Evolutionary conservation across 2,797 vertebrate species (phyloP).

Genomic region (Cyprinodon diabolis): DNA sequence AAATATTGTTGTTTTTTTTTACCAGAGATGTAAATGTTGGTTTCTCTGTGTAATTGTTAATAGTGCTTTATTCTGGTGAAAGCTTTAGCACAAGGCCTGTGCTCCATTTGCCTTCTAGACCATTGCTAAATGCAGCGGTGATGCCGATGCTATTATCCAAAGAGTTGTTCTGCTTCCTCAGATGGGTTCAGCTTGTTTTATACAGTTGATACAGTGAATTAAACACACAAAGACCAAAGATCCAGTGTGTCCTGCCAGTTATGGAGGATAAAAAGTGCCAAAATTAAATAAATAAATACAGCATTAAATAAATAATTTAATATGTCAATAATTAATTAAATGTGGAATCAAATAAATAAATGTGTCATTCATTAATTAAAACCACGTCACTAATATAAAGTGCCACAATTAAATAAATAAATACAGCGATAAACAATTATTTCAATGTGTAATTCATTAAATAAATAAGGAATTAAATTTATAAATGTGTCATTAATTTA

Average conservation of each 20-base stretch:
- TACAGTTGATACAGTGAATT: slow-evolving; percentile 57
- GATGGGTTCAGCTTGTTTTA: slow-evolving; percentile 65
- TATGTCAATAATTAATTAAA: no score
- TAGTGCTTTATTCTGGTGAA: slow-evolving; percentile 75
- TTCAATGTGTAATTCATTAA: no score
- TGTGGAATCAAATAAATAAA: no score
- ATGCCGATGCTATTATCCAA: slow-evolving; percentile 87
- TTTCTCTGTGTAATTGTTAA: slow-evolving; percentile 69
- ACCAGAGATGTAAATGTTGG: slow-evolving; percentile 65
- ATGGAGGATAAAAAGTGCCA: no score
- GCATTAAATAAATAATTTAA: no score
- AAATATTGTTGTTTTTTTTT: slow-evolving; percentile 47
- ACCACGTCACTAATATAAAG: no score
- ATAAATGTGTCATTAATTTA: no score
- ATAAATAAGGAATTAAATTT: no score
- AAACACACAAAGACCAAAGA: slow-evolving; percentile 57
- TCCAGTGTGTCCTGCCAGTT: slow-evolving; percentile 48
- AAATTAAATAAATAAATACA: no score
- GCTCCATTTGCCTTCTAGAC: slow-evolving; percentile 73
- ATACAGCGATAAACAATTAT: no score
- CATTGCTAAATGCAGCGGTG: slow-evolving; percentile 79
- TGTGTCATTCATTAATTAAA: no score
- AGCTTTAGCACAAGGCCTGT: slow-evolving; percentile 80
- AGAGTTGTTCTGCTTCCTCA: slow-evolving; percentile 87
- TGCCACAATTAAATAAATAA: no score